A percentile compares a stretch with the other conserved stretches of the same genome.
These are phyloP conservation scores for Leuciscus idus DNA, from an alignment of 2,113 vertebrate species.

Conservation along the genomic window DNA sequence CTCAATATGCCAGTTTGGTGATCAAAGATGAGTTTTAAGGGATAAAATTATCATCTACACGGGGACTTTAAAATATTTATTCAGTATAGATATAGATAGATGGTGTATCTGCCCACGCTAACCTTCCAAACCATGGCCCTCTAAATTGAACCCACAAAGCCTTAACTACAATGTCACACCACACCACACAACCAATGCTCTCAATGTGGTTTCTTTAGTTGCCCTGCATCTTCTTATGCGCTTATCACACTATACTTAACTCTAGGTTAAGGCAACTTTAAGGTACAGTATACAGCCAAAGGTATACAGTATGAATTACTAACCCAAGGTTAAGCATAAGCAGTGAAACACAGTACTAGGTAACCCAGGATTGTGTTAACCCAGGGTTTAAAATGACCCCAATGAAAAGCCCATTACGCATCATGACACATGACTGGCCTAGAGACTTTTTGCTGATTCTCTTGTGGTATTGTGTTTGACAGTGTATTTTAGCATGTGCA, in stretches of 20 bases:
- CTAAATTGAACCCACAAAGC: not conserved
- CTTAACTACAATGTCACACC: not conserved
- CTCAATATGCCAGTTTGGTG: no score
- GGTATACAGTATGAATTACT: no score
- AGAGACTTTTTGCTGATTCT: not conserved
- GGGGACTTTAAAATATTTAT: no score
- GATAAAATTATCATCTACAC: no score
- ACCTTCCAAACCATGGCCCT: not conserved
- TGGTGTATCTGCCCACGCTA: not conserved
- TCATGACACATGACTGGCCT: not conserved
- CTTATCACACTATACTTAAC: not conserved
- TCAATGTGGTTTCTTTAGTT: not conserved
- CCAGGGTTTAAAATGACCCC: not conserved
- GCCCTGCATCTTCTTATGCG: not conserved
- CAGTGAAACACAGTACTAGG: not conserved
- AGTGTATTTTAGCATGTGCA: conserved; percentile 19
- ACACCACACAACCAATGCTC: not conserved
- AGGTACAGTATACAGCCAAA: not conserved
- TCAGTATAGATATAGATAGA: no score
- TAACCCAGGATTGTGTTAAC: not conserved
- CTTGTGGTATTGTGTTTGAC: conserved; percentile 16
- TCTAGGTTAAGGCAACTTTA: not conserved
- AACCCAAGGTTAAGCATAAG: not conserved
- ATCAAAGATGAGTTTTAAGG: no score
- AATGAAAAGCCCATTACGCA: not conserved